Conservation (phyloP, 2,888 invertebrate genomes). For the Drosophila siamana region DNA sequence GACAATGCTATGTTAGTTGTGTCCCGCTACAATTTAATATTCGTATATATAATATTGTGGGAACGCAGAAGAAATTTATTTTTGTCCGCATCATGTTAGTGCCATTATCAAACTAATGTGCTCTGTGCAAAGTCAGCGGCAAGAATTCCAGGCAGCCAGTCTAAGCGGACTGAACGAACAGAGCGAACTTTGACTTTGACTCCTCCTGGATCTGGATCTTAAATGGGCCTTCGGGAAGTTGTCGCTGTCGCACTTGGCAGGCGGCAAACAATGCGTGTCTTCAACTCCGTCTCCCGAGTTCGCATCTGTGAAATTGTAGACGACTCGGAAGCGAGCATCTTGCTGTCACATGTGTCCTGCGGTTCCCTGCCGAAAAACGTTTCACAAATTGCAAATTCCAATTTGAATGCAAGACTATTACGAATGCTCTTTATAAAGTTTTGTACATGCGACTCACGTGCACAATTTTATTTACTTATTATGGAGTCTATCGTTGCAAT, state of each 20-base stretch:
- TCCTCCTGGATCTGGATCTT: slow-evolving; percentile 37
- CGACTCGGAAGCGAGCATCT: not conserved
- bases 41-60: slow-evolving; percentile 67
- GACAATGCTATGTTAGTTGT: no score
- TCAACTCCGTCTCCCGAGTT: slow-evolving; percentile 45
- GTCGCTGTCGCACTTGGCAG: slow-evolving; percentile 36
- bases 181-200: not conserved
- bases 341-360: slow-evolving; percentile 48
- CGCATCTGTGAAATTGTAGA: no score
- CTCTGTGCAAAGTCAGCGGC: slow-evolving; percentile 37
- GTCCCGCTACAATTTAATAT: slow-evolving; percentile 56
- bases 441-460: not conserved
- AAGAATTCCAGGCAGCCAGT: slow-evolving; percentile 34
- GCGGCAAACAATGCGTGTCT: slow-evolving; percentile 64
- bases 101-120: slow-evolving; percentile 79
- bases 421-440: not conserved
- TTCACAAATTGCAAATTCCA: slow-evolving; percentile 74
- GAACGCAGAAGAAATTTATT: slow-evolving; percentile 23
- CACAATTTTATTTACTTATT: slow-evolving; percentile 2
- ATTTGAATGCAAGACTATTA: slow-evolving; percentile 57
- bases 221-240: slow-evolving; percentile 49
- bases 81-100: slow-evolving; percentile 74
- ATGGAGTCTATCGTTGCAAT: not conserved
- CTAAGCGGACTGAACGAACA: no score
- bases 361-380: slow-evolving; percentile 45